phyloP scores from a whole-genome alignment of 2,888 invertebrate species.

The Octodonta nipae region DNA sequence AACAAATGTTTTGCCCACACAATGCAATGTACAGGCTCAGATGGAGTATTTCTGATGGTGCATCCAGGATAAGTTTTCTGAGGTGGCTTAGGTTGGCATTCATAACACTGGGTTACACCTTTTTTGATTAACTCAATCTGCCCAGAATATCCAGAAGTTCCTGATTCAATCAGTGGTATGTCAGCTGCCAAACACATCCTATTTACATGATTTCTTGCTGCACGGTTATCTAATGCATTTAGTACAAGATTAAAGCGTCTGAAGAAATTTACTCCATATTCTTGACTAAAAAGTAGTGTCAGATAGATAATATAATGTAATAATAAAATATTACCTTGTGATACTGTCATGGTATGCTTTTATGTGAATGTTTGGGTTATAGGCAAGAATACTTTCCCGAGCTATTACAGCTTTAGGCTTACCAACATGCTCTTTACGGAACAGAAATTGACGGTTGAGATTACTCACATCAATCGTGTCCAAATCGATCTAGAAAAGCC shows the following conservation, averaged over 20 bases:
- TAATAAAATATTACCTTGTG: conserved; percentile 51
- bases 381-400: conserved; percentile 71
- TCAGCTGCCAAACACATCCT: conserved; percentile 94
- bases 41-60: conserved; percentile 97
- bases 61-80: conserved; percentile 94
- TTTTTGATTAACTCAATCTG: conserved; percentile 84
- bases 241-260: conserved; percentile 82
- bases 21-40: conserved; percentile 97
- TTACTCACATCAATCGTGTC: conserved; percentile 99
- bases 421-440: conserved; percentile 94
- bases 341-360: conserved; percentile 86
- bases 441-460: conserved; percentile 96
- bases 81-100: conserved; percentile 82
- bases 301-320: conserved; percentile 1
- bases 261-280: conserved; percentile 84
- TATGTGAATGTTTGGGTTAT: conserved; percentile 81
- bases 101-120: conserved; percentile 87
- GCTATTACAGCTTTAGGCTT: conserved; percentile 92
- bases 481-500: conserved; percentile 78
- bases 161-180: conserved; percentile 89
- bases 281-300: conserved; percentile 50
- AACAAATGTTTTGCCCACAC: conserved; percentile 99
- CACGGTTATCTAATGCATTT: conserved; percentile 93
- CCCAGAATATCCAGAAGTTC: conserved; percentile 92
- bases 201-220: conserved; percentile 96